Conservation (phyloP, 64 coral and sea anemone species). For the Catalaphyllia jardinei region DNA sequence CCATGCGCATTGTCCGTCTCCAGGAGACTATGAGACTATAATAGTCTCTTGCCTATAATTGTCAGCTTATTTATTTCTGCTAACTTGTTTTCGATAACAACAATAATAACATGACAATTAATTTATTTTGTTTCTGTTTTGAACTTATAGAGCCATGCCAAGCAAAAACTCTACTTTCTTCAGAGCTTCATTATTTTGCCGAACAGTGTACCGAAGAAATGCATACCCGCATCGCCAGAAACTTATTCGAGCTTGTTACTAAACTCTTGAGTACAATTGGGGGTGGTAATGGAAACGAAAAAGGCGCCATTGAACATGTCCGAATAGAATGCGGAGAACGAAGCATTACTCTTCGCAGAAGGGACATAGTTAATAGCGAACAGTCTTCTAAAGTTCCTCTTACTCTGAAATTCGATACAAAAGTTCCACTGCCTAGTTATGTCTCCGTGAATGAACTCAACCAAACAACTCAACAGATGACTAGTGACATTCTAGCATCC, state of each 20-base stretch:
- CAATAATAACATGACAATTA: no score
- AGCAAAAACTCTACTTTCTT: neutral
- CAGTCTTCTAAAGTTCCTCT: neutral
- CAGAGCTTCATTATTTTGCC: constrained; percentile 4
- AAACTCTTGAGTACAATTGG: neutral
- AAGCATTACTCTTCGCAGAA: neutral
- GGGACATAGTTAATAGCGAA: neutral
- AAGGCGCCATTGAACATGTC: neutral
- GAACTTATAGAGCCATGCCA: neutral
- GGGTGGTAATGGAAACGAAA: neutral
- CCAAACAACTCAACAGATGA: neutral
- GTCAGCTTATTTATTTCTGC: no score
- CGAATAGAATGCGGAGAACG: constrained; percentile 10
- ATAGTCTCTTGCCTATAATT: no score
- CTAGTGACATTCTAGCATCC: neutral
- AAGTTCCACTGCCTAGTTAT: neutral
- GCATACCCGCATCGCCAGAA: neutral
- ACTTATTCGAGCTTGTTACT: neutral
- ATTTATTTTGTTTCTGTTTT: no score
- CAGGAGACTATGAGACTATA: no score
- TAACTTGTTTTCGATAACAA: neutral
- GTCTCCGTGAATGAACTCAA: neutral
- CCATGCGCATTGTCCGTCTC: no score
- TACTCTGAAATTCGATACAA: neutral
- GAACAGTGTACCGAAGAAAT: neutral